A percentile compares a stretch with the other conserved stretches of the same genome.
Conservation (phyloP, 1,140 invertebrate species). For the Copidosoma floridanum region DNA sequence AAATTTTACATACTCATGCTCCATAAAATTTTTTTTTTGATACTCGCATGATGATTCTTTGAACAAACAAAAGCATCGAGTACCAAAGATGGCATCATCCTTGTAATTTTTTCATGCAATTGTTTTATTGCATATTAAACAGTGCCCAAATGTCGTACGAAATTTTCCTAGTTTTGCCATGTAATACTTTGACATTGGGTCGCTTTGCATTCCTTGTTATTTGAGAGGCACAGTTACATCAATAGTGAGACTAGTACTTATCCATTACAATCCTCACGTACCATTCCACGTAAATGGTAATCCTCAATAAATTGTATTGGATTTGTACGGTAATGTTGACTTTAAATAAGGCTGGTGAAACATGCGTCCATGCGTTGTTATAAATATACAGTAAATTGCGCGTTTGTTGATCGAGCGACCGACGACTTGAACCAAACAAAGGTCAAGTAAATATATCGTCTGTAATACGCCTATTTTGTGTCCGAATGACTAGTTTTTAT, state of each 20-base stretch:
- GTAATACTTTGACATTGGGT: neutral
- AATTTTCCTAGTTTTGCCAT: neutral
- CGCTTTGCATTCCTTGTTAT: slow-evolving; percentile 14
- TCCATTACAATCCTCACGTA: neutral
- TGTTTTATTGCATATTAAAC: slow-evolving; percentile 9
- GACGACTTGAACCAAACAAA: slow-evolving; percentile 18
- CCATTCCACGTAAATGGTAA: slow-evolving; percentile 1
- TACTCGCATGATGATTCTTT: slow-evolving; percentile 6
- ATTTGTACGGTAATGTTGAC: slow-evolving; percentile 17
- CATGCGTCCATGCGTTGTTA: slow-evolving; percentile 20
- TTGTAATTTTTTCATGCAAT: slow-evolving; percentile 3
- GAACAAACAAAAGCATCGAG: too few relatives aligned
- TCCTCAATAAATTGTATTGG: slow-evolving; percentile 21
- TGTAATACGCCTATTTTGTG: neutral
- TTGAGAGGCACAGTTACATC: slow-evolving; percentile 3
- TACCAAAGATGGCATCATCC: too few relatives aligned
- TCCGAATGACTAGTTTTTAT: slow-evolving; percentile 1
- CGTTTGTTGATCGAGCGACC: slow-evolving; percentile 19
- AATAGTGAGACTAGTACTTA: too few relatives aligned
- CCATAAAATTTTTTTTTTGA: slow-evolving; percentile 16
- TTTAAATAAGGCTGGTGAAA: slow-evolving; percentile 27
- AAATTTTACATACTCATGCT: slow-evolving; percentile 23
- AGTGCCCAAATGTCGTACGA: slow-evolving; percentile 15
- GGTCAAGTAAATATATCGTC: slow-evolving; percentile 8
- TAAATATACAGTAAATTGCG: slow-evolving; percentile 11